These are phyloP conservation scores for Anarhynchus alexandrinus DNA, from an alignment of 2,113 vertebrate genomes.

Conservation along the genomic window DNA sequence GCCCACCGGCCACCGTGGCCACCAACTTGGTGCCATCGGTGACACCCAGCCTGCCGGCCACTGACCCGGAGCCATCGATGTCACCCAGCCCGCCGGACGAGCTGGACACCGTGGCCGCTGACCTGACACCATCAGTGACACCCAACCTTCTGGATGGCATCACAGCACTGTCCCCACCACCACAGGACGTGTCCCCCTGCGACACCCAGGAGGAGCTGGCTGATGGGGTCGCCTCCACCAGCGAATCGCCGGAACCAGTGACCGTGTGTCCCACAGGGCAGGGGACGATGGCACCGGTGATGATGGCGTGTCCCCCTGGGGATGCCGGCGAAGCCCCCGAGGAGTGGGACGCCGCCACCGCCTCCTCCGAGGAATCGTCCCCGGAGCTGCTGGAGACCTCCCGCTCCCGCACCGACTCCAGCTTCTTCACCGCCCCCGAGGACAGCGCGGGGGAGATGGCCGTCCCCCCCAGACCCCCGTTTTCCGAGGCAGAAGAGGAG, in stretches of 20 bases:
- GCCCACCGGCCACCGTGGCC: fast-evolving
- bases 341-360: fast-evolving
- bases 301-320: too few species aligned
- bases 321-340: fast-evolving
- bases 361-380: neutral
- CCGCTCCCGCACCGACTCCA: neutral
- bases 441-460: neutral
- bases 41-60: fast-evolving
- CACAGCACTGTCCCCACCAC: fast-evolving
- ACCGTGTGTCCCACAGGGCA: fast-evolving
- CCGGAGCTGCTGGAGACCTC: neutral
- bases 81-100: too few species aligned
- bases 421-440: neutral
- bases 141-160: neutral
- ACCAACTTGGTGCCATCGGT: fast-evolving
- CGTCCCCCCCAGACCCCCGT: neutral
- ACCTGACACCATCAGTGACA: too few species aligned
- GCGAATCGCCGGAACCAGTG: fast-evolving
- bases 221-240: fast-evolving
- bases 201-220: fast-evolving
- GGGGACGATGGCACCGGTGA: fast-evolving
- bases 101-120: too few species aligned
- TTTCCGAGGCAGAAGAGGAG: fast-evolving
- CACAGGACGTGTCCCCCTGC: fast-evolving
- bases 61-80: neutral